Evolutionary conservation across 2,113 vertebrate species (phyloP).

Genomic region (Paracanthobrama guichenoti): DNA sequence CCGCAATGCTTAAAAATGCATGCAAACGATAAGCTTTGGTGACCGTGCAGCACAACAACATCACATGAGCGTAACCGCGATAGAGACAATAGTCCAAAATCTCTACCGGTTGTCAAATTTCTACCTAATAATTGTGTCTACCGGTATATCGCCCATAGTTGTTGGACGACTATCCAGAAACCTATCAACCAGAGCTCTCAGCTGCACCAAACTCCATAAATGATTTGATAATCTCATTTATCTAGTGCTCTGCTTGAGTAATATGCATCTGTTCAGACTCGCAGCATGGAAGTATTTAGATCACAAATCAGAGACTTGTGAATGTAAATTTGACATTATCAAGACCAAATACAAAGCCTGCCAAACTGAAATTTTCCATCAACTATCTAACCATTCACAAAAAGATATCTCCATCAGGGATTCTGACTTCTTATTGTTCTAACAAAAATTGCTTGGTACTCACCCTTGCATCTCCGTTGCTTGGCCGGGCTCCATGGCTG

Average conservation of each 20-base stretch:
- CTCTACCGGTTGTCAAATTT: too few species aligned
- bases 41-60: too few species aligned
- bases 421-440: neutral
- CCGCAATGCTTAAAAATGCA: too few species aligned
- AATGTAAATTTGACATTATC: neutral
- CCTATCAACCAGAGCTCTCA: neutral
- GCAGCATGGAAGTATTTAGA: neutral
- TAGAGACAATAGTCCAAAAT: too few species aligned
- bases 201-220: neutral
- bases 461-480: slow-evolving; percentile 91
- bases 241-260: neutral
- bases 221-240: neutral
- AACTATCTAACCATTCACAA: neutral
- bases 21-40: too few species aligned
- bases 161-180: neutral
- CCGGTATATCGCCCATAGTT: too few species aligned
- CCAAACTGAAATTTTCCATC: neutral
- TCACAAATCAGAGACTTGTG: too few species aligned
- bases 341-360: neutral
- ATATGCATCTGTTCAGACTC: slow-evolving; percentile 13
- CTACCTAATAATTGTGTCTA: too few species aligned
- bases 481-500: slow-evolving; percentile 84
- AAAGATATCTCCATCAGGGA: neutral
- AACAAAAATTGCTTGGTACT: slow-evolving; percentile 65
- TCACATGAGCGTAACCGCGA: too few species aligned